A percentile compares a stretch with the other conserved stretches of the same genome.
Evolutionary conservation across 2,113 vertebrate genomes (phyloP).

Genomic region (Lagopus muta): DNA sequence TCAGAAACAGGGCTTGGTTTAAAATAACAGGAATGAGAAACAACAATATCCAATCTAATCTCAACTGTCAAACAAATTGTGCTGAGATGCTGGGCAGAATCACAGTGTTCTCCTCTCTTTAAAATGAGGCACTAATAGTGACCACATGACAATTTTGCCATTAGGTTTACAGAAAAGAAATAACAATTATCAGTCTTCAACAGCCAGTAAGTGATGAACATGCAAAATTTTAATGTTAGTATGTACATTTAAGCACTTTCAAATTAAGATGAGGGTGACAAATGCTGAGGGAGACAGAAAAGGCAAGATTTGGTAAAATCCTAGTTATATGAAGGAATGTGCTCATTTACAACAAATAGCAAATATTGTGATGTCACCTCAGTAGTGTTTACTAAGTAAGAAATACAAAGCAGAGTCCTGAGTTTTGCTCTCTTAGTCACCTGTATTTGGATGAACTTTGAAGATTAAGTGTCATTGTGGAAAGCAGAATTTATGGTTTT

Average conservation of each 20-base stretch:
- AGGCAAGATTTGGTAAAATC: background rate
- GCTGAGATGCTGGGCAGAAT: background rate
- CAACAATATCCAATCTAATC: background rate
- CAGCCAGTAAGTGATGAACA: background rate
- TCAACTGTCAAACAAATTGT: background rate
- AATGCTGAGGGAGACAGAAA: background rate
- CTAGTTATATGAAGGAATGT: background rate
- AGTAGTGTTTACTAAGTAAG: background rate
- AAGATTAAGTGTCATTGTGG: background rate
- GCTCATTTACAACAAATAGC: background rate
- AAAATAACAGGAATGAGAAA: background rate
- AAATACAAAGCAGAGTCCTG: background rate
- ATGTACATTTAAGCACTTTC: accelerated
- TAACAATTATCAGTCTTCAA: background rate
- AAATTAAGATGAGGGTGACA: background rate
- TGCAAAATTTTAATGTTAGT: background rate
- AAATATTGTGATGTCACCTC: background rate
- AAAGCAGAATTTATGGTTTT: background rate
- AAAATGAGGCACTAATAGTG: background rate
- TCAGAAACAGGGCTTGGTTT: background rate
- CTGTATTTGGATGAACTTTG: background rate
- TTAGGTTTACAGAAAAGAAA: background rate
- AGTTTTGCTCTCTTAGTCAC: background rate
- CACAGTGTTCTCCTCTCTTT: background rate
- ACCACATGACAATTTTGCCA: accelerated